Conservation (phyloP, 2,888 invertebrate species). For the Drosophila kambysellisi region DNA sequence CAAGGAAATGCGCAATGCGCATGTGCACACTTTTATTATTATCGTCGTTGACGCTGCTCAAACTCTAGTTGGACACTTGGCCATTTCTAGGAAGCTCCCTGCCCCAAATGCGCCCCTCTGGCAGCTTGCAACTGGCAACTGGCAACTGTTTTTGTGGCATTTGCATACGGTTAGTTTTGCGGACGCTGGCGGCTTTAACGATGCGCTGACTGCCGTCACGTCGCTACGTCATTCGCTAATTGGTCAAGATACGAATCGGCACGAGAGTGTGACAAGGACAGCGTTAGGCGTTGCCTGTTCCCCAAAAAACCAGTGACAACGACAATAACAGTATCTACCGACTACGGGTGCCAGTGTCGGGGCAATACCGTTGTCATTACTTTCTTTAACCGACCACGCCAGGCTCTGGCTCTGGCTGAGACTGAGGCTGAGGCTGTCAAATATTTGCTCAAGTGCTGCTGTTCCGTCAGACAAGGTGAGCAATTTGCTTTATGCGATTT, state of each 20-base stretch:
- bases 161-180: slow-evolving; percentile 72
- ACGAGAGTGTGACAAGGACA: slow-evolving; percentile 46
- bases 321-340: slow-evolving; percentile 2
- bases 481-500: slow-evolving; percentile 71
- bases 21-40: slow-evolving; percentile 79
- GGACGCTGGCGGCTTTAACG: slow-evolving; percentile 57
- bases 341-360: slow-evolving; percentile 18
- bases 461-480: slow-evolving; percentile 43
- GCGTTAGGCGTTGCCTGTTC: slow-evolving; percentile 63
- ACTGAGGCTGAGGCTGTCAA: slow-evolving; percentile 41
- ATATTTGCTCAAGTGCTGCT: slow-evolving; percentile 63
- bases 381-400: slow-evolving; percentile 53
- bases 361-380: slow-evolving; percentile 48
- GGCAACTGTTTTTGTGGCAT: slow-evolving; percentile 52
- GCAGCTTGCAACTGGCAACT: neutral
- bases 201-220: slow-evolving; percentile 59
- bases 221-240: slow-evolving; percentile 79
- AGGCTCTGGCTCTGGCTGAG: neutral
- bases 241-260: slow-evolving; percentile 73
- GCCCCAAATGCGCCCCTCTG: neutral
- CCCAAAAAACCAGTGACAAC: slow-evolving; percentile 17
- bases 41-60: slow-evolving; percentile 58
- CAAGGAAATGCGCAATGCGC: slow-evolving; percentile 77
- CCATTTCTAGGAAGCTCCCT: slow-evolving; percentile 44
- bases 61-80: slow-evolving; percentile 58